A percentile compares a stretch with the other conserved stretches of the same genome.
These are phyloP conservation scores for Eledona agricola DNA, from an alignment of 2,888 invertebrate species.

Conservation along the genomic window DNA sequence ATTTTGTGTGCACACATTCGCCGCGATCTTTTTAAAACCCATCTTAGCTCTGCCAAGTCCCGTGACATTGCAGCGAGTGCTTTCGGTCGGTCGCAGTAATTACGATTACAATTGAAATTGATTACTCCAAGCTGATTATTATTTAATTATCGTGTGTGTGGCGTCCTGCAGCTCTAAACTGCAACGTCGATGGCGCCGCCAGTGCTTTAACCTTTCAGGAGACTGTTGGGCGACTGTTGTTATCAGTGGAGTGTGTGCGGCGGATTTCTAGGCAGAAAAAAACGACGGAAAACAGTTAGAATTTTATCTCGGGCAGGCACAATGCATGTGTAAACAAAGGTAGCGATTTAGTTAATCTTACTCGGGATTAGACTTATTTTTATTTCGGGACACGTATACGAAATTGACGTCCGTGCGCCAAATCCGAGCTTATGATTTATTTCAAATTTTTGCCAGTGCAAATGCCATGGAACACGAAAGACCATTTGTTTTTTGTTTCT, in stretches of 20 bases:
- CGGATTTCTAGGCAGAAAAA: background rate
- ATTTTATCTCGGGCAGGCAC: background rate
- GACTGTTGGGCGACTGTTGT: background rate
- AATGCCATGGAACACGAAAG: too few relatives aligned
- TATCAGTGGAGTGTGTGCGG: background rate
- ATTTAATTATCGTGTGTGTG: constrained; percentile 18
- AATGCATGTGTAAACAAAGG: constrained; percentile 1
- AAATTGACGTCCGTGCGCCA: too few relatives aligned
- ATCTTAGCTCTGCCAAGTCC: constrained; percentile 20
- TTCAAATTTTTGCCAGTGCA: too few relatives aligned
- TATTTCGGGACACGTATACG: too few relatives aligned
- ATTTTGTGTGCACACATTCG: constrained; percentile 23
- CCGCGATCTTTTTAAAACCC: constrained; percentile 10
- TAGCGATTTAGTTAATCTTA: constrained; percentile 1
- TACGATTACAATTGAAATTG: constrained; percentile 25
- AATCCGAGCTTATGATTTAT: too few relatives aligned
- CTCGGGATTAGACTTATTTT: too few relatives aligned
- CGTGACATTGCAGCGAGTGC: constrained; percentile 31
- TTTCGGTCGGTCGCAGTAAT: constrained; percentile 17
- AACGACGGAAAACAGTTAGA: background rate
- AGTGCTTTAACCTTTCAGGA: constrained; percentile 18
- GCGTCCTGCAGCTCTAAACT: constrained; percentile 2
- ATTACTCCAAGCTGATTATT: constrained; percentile 13
- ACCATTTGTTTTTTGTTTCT: too few relatives aligned
- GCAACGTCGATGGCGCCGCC: background rate